These are phyloP conservation scores for Leptogaster cylindrica DNA, from an alignment of 2,888 invertebrate genomes.

Conservation along the genomic window DNA sequence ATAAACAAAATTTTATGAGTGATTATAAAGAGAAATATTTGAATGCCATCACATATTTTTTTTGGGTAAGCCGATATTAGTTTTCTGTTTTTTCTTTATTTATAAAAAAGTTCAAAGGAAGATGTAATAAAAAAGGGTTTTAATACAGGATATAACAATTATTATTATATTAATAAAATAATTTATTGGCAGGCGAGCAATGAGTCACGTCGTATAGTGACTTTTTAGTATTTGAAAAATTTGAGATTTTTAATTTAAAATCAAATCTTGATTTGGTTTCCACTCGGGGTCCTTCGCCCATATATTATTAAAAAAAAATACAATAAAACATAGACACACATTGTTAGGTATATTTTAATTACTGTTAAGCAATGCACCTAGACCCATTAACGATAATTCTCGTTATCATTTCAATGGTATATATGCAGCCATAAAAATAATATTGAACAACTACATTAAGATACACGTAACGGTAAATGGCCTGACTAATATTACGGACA, in stretches of 20 bases:
- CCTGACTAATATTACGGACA: too few species aligned
- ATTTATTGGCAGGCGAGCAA: conserved; percentile 59
- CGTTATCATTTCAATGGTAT: conserved; percentile 4
- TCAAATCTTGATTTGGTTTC: conserved; percentile 76
- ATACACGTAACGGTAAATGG: not conserved
- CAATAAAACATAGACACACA: conserved; percentile 27
- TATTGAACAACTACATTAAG: conserved; percentile 1
- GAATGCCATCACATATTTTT: conserved; percentile 8
- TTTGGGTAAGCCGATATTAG: conserved; percentile 30
- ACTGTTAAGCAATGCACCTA: conserved; percentile 9
- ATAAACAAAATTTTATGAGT: not conserved
- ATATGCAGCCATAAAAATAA: conserved; percentile 26
- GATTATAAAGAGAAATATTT: conserved; percentile 6
- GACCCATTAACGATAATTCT: conserved; percentile 29
- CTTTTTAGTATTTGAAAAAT: conserved; percentile 60
- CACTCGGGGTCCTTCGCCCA: conserved; percentile 73
- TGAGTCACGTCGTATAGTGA: conserved; percentile 76
- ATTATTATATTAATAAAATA: conserved; percentile 3
- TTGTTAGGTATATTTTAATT: conserved; percentile 12
- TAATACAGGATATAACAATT: conserved; percentile 12
- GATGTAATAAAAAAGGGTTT: conserved; percentile 15
- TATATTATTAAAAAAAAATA: conserved; percentile 39
- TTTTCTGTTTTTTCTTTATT: not conserved
- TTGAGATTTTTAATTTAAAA: conserved; percentile 23
- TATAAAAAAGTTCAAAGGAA: conserved; percentile 12